These are phyloP conservation scores for Origma solitaria DNA, from an alignment of 2,113 vertebrate genomes.

Conservation along the genomic window DNA sequence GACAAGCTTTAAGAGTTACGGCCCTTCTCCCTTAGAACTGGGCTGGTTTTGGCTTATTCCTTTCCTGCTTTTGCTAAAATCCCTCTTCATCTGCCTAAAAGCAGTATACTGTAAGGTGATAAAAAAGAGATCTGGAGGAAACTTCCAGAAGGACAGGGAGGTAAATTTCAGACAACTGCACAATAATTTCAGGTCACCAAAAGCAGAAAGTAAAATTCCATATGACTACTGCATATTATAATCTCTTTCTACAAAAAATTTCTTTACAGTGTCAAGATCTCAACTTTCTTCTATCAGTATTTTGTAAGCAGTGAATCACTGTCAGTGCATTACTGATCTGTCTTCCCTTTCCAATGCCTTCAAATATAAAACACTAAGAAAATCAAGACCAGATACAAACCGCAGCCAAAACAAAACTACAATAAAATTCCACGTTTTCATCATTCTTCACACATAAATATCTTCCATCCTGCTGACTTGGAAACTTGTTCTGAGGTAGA, in stretches of 20 bases:
- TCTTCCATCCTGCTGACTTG: not conserved
- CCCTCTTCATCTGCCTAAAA: not conserved
- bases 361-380: not conserved
- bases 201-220: not conserved
- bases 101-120: not conserved
- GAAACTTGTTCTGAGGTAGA: constrained; percentile 25
- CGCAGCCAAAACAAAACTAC: not conserved
- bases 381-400: constrained; percentile 20
- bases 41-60: not conserved
- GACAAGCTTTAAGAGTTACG: not conserved
- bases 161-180: not conserved
- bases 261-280: not conserved
- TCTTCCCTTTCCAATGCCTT: not conserved
- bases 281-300: not conserved
- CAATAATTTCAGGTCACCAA: not conserved
- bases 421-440: not conserved
- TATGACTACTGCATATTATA: not conserved
- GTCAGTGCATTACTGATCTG: not conserved
- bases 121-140: not conserved
- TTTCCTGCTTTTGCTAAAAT: not conserved
- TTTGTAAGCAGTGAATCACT: not conserved
- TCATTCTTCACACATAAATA: not conserved
- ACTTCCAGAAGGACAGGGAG: not conserved
- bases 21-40: not conserved
- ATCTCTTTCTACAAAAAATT: not conserved